Evolutionary conservation across 2,113 vertebrate species (phyloP).

Genomic region (Isurus oxyrinchus): DNA sequence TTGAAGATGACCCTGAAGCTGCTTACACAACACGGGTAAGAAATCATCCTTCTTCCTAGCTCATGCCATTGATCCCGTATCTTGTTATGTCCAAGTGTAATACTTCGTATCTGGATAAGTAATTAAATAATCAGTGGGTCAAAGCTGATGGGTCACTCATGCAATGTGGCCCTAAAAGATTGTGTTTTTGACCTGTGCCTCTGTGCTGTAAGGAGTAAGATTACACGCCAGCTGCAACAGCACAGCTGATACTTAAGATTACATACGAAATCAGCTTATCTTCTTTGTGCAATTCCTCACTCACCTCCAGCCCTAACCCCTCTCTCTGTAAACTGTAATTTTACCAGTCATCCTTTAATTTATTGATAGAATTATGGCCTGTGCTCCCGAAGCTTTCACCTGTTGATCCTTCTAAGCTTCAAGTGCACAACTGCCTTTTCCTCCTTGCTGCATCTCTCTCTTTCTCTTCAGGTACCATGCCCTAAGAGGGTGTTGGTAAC

Average conservation of each 20-base stretch:
- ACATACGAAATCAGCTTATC: background rate
- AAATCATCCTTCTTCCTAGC: background rate
- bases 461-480: too few relatives aligned
- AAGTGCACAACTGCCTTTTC: background rate
- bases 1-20: conserved; percentile 80
- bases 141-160: background rate
- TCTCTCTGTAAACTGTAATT: background rate
- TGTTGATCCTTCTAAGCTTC: background rate
- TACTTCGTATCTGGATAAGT: background rate
- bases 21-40: conserved; percentile 72
- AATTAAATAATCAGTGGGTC: background rate
- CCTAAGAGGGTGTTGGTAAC: too few relatives aligned
- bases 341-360: background rate
- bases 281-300: background rate
- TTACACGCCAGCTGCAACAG: background rate
- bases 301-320: too few relatives aligned
- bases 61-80: background rate
- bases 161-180: background rate
- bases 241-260: background rate
- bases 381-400: background rate
- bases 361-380: background rate
- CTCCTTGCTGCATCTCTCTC: background rate
- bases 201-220: background rate
- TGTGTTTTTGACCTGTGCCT: background rate
- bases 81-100: background rate